phyloP scores from a whole-genome alignment of 2,888 invertebrate species.

The Eupithecia abbreviata region DNA sequence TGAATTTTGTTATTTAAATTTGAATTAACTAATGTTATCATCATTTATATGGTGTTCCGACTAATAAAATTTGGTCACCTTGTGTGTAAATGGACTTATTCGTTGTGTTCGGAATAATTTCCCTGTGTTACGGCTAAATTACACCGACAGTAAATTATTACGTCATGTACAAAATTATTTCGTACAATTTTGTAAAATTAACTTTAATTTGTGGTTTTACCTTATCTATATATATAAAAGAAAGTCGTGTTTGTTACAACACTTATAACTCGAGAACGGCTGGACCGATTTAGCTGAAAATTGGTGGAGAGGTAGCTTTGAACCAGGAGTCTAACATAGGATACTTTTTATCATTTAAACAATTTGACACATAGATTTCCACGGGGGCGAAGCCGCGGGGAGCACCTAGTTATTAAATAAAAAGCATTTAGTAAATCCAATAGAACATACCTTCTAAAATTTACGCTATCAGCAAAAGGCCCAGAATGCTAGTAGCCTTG shows the following conservation, averaged over 20 bases:
- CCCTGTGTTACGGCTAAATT: constrained; percentile 4
- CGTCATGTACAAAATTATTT: background rate
- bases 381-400: too few relatives aligned
- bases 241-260: too few relatives aligned
- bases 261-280: too few relatives aligned
- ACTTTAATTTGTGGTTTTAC: background rate
- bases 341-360: too few relatives aligned
- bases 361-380: too few relatives aligned
- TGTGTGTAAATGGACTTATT: background rate
- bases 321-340: too few relatives aligned
- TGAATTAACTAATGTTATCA: background rate
- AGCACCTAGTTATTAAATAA: background rate
- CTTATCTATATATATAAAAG: too few relatives aligned
- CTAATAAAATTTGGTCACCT: background rate
- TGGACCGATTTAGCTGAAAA: too few relatives aligned
- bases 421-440: background rate
- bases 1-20: too few relatives aligned
- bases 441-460: background rate
- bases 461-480: background rate
- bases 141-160: background rate
- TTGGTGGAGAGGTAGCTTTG: too few relatives aligned
- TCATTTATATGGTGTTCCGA: too few relatives aligned
- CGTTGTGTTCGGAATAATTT: background rate
- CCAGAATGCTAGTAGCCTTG: background rate
- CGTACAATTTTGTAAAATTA: background rate